Percentiles rank a stretch among this genome's conserved stretches.
phyloP scores from a whole-genome alignment of 2,888 invertebrate species.

The Drosophila cracens region DNA sequence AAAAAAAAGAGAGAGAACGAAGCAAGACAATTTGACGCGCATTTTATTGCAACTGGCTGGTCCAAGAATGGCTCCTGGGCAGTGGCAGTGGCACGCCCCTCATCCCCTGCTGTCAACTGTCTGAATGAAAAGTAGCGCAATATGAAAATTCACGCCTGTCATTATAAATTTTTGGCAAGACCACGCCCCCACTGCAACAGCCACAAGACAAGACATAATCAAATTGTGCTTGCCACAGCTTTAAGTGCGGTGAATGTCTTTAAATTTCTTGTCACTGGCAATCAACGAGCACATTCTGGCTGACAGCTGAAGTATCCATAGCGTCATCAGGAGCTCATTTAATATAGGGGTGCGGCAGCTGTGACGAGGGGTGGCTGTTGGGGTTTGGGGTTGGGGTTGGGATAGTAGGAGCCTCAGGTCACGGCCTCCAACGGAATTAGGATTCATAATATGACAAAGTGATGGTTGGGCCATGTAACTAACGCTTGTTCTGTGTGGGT shows the following conservation, averaged over 20 bases:
- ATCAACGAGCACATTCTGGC: conserved; percentile 68
- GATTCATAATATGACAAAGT: conserved; percentile 78
- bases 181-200: background rate
- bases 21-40: conserved; percentile 62
- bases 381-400: background rate
- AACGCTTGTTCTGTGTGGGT: conserved; percentile 49
- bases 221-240: conserved; percentile 31
- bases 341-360: background rate
- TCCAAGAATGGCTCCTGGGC: conserved; percentile 68
- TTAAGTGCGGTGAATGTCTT: conserved; percentile 41
- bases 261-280: conserved; percentile 48
- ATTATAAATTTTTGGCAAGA: conserved; percentile 66
- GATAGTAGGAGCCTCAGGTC: conserved; percentile 58
- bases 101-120: conserved; percentile 17
- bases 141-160: conserved; percentile 78
- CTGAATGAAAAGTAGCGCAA: conserved; percentile 51
- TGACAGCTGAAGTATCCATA: conserved; percentile 77
- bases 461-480: conserved; percentile 68
- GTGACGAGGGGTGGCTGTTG: background rate
- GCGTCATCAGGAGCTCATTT: conserved; percentile 68
- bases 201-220: conserved; percentile 41
- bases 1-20: background rate
- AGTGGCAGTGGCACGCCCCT: conserved; percentile 52
- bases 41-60: conserved; percentile 68
- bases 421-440: conserved; percentile 65